These are phyloP conservation scores for Buceros bicornis DNA, from an alignment of 2,797 vertebrate genomes.

Conservation along the genomic window DNA sequence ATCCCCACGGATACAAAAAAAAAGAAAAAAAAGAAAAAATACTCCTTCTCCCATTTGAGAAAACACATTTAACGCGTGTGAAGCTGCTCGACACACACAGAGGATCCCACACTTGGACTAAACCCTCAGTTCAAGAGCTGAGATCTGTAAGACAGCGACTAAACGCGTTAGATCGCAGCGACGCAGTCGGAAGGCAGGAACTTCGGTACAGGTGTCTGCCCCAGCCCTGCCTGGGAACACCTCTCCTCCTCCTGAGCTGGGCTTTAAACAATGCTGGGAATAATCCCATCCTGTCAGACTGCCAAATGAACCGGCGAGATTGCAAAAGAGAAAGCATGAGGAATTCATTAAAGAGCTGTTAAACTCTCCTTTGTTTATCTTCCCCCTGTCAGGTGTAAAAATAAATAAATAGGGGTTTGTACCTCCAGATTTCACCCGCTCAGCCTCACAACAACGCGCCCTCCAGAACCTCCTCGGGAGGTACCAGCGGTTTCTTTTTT, in stretches of 20 bases:
- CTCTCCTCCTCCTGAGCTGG: slow-evolving; percentile 72
- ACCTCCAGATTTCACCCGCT: neutral
- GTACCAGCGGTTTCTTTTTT: neutral
- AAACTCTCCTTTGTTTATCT: slow-evolving; percentile 78
- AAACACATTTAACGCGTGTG: neutral
- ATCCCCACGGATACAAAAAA: neutral
- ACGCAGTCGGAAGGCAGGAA: neutral
- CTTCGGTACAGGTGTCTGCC: slow-evolving; percentile 73
- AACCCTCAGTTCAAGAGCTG: slow-evolving; percentile 36
- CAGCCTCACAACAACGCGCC: neutral
- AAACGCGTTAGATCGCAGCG: neutral
- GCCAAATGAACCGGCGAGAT: slow-evolving; percentile 58
- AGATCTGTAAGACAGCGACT: neutral
- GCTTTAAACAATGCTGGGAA: slow-evolving; percentile 73
- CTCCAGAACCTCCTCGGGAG: slow-evolving; percentile 1
- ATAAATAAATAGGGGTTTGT: slow-evolving; percentile 31
- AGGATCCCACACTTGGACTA: neutral
- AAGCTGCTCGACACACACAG: neutral
- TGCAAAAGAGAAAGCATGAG: slow-evolving; percentile 52
- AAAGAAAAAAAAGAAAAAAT: neutral
- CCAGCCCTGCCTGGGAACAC: slow-evolving; percentile 10
- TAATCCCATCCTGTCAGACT: slow-evolving; percentile 49
- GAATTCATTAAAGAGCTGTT: slow-evolving; percentile 69
- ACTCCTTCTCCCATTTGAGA: neutral
- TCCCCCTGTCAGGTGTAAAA: slow-evolving; percentile 59